Evolutionary conservation across 2,113 vertebrate species (phyloP).

Genomic region (Chiloscyllium plagiosum): DNA sequence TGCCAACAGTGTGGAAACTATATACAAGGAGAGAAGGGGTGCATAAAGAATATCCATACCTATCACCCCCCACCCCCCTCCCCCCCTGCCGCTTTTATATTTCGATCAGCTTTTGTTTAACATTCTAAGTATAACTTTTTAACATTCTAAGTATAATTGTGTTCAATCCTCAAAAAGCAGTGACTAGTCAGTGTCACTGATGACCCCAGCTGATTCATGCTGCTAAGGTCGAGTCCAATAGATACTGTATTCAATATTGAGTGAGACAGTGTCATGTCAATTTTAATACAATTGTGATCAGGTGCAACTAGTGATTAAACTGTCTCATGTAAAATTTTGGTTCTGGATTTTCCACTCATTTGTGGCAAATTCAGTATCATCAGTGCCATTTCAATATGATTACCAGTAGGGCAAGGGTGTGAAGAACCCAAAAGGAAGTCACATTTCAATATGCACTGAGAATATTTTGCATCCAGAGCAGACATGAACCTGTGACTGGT

Average conservation of each 20-base stretch:
- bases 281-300: background rate
- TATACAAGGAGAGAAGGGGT: background rate
- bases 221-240: background rate
- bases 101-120: background rate
- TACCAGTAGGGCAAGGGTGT: background rate
- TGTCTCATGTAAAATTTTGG: background rate
- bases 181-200: background rate
- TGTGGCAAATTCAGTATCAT: background rate
- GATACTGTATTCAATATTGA: background rate
- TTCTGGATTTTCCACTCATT: background rate
- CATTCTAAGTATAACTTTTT: background rate
- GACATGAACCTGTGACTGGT: background rate
- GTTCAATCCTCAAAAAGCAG: background rate
- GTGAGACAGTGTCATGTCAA: background rate
- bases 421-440: background rate
- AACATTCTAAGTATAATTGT: background rate
- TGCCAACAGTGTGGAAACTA: background rate
- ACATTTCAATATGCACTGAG: background rate
- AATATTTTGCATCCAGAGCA: background rate
- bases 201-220: background rate
- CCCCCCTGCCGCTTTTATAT: background rate
- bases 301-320: background rate
- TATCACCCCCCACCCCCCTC: background rate
- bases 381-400: background rate
- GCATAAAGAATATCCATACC: background rate